Evolutionary conservation across 2,888 invertebrate species (phyloP), one percentile per base, ranked within the genome.

Genomic region (Hipparchia sbordonii): DNA sequence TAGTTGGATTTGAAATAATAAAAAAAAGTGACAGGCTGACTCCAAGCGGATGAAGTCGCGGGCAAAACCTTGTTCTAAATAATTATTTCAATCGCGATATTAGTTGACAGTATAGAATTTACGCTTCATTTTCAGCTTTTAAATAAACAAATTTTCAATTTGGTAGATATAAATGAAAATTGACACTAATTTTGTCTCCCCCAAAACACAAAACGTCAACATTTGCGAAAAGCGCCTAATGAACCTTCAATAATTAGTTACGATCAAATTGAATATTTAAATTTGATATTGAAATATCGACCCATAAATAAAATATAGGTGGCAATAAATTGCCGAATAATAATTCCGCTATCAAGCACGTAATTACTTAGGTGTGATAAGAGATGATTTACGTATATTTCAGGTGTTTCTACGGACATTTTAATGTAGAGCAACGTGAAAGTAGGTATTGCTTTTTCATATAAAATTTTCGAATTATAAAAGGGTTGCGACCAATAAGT

Each of bases 201-300:
- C 57, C 13, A 59, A 76, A 77, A 78, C 78, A 78, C 68, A 75
- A 77, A 79, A 75, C 74, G 78, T 77, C 78, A 81, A 79, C 74
- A 80, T 78, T 81, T 79, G 71, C 77, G 63, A 76, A 81, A 80
- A 77, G 77, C 79, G 76, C 73, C 78, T 82, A 82, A 82, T 82
- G 80, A 82, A 82, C 79, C 79, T 76, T 77, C 79, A 77, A 75
- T 79, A 81, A 82, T 82, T 80, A 80, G 78, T 80, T 76, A 66
- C 77, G 76, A 81, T 81, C 79, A 79, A 80, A 79, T 80, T 77
- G 73, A 69, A 73, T 79, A 75, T 76, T 76, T 72, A 68, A 67
- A 72, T 73, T 76, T 76, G 70, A 76, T 74, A 76, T 68, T 74
- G 71, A 66, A 73, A 73, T 73, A 73, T 74, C 59, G 65, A 60